Base-by-base conservation (phyloP, 1,140 invertebrate genomes). In the Pseudomyrmex gracilis region DNA sequence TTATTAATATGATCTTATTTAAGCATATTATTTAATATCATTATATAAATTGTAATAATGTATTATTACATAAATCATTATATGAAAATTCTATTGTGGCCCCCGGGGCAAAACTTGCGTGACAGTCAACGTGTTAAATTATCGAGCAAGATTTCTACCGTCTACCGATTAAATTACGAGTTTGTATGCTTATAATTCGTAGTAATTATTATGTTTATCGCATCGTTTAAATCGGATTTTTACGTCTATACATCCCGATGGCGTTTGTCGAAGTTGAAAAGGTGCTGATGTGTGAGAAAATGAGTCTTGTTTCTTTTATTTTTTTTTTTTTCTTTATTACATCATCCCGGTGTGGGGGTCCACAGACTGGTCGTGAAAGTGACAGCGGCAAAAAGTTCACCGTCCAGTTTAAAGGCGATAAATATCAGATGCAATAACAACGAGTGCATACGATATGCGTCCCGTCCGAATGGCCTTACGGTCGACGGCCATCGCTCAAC, bases 331-430 rank as follows among this genome's bases (percentile, higher is more conserved):
- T 74, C 10, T 20, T 76, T 83, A 58, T 53, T 24, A 34, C n/a
- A 34, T 58, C 55, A 57, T 86, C 60, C 1, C 9, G 20, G 9
- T 15, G 57, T 34, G 34, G 34, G 0, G 61, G 24, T 73, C 66
- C 74, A 47, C 58, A 67, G 53, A 8, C 45, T 58, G 60, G 51
- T 45, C 70, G 58, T 57, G 64, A 82, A 85, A 87, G 64, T 84
- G 86, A 85, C 86, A 88, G 53, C 67, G 70, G 57, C 82, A 83
- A 82, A 85, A 87, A 84, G 66, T 68, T 67, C 43, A 53, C 73
- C 60, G 73, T 80, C 73, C 85, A 61, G 78, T 55, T 83, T 73
- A 87, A 83, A 83, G 58, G 64, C 85, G 85, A 87, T 87, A 87
- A 87, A 78, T 84, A 87, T 87, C 85, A 77, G 51, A 53, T 67